phyloP scores from a whole-genome alignment of 2,113 vertebrate genomes.

The Dendropsophus ebraccatus region DNA sequence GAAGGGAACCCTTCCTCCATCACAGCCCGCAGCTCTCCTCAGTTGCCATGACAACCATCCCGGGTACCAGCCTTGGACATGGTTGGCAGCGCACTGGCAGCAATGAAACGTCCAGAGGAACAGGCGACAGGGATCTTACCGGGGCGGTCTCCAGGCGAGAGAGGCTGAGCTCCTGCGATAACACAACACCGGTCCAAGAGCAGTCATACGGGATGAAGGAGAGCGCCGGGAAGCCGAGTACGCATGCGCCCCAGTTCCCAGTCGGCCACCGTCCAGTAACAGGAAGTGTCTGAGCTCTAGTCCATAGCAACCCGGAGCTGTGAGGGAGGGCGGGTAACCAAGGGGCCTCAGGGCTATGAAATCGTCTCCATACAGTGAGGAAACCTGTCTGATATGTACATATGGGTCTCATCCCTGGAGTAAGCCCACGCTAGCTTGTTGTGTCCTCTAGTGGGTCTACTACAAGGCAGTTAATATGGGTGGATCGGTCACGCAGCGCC shows the following conservation, averaged over 20 bases:
- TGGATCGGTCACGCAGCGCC: too few relatives aligned
- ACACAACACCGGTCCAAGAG: conserved; percentile 8
- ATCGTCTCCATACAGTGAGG: too few relatives aligned
- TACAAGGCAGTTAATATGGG: too few relatives aligned
- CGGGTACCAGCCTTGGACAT: background rate
- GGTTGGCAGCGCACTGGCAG: too few relatives aligned
- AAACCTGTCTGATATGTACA: too few relatives aligned
- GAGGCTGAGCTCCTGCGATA: background rate
- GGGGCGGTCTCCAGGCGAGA: background rate
- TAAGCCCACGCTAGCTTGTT: too few relatives aligned
- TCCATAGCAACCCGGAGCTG: conserved; percentile 1
- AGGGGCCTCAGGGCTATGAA: background rate
- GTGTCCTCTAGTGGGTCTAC: too few relatives aligned
- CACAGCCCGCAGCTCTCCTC: conserved; percentile 9
- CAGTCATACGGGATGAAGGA: background rate
- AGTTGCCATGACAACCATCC: conserved; percentile 50
- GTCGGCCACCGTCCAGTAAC: conserved; percentile 8
- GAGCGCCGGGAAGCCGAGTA: background rate
- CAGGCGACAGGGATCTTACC: conserved; percentile 5
- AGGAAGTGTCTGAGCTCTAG: conserved; percentile 5
- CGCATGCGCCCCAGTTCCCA: conserved; percentile 1
- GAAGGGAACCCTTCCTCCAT: background rate
- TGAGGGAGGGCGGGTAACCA: too few relatives aligned
- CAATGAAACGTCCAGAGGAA: background rate
- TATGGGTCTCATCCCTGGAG: too few relatives aligned